Conservation (phyloP, 2,113 vertebrate genomes). For the Corythornis madagascariensis region DNA sequence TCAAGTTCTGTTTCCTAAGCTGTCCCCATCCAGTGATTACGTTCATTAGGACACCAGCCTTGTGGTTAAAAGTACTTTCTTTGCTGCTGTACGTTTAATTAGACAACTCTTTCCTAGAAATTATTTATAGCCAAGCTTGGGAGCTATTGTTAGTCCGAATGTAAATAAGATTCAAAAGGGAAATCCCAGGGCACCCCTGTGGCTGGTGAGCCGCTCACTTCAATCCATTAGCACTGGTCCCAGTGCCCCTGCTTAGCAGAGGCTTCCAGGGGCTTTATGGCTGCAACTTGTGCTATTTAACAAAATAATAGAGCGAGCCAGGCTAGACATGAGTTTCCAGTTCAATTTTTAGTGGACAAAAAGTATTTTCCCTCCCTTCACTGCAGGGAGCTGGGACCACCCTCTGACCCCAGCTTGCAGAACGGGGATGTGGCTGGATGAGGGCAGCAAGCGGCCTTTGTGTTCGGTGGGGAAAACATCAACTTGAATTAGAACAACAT, state of each 20-base stretch:
- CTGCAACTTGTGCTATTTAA: slow-evolving; percentile 41
- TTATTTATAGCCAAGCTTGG: slow-evolving; percentile 80
- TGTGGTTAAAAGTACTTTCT: slow-evolving; percentile 77
- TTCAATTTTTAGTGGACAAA: not conserved
- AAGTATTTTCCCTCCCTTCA: not conserved
- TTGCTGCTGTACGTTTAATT: slow-evolving; percentile 80
- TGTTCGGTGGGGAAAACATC: accelerated
- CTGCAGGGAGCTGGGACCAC: not conserved
- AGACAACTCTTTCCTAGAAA: slow-evolving; percentile 82
- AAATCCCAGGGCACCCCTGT: slow-evolving; percentile 69
- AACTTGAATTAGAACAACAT: not conserved
- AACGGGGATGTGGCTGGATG: not conserved
- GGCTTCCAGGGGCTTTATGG: slow-evolving; percentile 35
- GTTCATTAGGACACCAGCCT: slow-evolving; percentile 82
- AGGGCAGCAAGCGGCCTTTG: not conserved
- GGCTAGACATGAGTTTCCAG: not conserved
- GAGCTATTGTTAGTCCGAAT: slow-evolving; percentile 81
- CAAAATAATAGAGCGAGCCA: slow-evolving; percentile 17
- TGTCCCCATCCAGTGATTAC: slow-evolving; percentile 80
- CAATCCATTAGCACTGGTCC: slow-evolving; percentile 58
- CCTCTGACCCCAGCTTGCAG: too few relatives aligned
- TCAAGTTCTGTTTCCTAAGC: slow-evolving; percentile 77
- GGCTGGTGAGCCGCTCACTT: slow-evolving; percentile 56
- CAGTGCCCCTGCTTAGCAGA: not conserved
- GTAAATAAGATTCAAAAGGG: slow-evolving; percentile 81